Percentiles rank a stretch among this genome's conserved stretches.
These are phyloP conservation scores for Toxotes chatareus DNA, from an alignment of 2,113 vertebrate species.

Conservation along the genomic window DNA sequence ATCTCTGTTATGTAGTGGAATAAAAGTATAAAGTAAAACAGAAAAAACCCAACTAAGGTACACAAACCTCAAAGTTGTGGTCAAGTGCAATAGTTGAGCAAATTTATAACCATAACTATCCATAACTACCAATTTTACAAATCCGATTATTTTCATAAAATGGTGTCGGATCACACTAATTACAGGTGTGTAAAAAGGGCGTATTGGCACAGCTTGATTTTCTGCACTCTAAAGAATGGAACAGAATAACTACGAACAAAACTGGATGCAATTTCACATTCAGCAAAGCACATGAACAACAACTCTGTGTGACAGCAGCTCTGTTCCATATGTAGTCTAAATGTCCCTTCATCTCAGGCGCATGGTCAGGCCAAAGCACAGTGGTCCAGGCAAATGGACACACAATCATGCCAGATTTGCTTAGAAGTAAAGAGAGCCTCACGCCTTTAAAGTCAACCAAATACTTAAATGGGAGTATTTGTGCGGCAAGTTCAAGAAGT, in stretches of 20 bases:
- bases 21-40: not conserved
- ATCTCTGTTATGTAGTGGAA: not conserved
- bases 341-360: constrained; percentile 66
- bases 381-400: constrained; percentile 55
- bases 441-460: constrained; percentile 41
- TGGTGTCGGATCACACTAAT: constrained; percentile 20
- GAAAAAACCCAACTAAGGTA: not conserved
- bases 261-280: constrained; percentile 72
- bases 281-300: constrained; percentile 66
- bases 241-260: constrained; percentile 40
- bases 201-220: constrained; percentile 25
- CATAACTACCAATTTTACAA: not conserved
- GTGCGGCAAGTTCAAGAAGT: constrained; percentile 51
- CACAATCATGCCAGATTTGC: constrained; percentile 59
- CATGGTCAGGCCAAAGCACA: constrained; percentile 64
- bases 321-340: constrained; percentile 79
- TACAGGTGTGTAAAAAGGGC: constrained; percentile 30
- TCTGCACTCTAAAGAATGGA: constrained; percentile 14
- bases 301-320: constrained; percentile 39
- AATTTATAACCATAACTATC: not conserved
- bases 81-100: not conserved
- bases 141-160: constrained; percentile 11
- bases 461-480: constrained; percentile 74
- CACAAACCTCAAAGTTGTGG: not conserved
- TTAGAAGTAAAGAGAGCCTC: constrained; percentile 20